These are phyloP conservation scores for Semnornis frantzii DNA, from an alignment of 2,113 vertebrate species.

Conservation along the genomic window DNA sequence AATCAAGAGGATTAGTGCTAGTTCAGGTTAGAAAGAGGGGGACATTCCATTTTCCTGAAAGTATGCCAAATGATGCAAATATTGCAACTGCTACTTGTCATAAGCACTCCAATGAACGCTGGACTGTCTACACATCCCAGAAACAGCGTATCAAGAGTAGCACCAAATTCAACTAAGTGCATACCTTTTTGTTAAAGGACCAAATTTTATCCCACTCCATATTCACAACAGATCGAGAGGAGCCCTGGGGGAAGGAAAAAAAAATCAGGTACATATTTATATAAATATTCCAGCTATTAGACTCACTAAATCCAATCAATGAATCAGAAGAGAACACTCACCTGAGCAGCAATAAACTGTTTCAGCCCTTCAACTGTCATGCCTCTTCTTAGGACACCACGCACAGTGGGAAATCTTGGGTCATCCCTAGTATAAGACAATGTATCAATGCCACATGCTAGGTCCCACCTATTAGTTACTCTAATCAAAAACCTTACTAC, in stretches of 20 bases:
- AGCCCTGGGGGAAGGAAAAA: slow-evolving; percentile 79
- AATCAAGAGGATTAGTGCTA: slow-evolving; percentile 53
- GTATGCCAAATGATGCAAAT: slow-evolving; percentile 61
- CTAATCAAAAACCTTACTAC: not conserved
- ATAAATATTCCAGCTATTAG: not conserved
- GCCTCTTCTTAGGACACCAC: slow-evolving; percentile 94
- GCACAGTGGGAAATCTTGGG: slow-evolving; percentile 96
- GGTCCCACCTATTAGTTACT: not conserved
- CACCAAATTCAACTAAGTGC: not conserved
- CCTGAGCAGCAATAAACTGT: slow-evolving; percentile 98
- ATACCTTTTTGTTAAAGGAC: slow-evolving; percentile 99
- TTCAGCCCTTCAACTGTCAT: slow-evolving; percentile 98
- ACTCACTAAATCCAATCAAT: not conserved
- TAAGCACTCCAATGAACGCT: slow-evolving; percentile 51
- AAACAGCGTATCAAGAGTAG: not conserved
- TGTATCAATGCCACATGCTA: rapidly evolving
- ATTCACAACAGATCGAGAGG: slow-evolving; percentile 96
- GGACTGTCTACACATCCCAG: slow-evolving; percentile 2
- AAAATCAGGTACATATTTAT: not conserved
- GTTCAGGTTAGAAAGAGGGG: slow-evolving; percentile 37
- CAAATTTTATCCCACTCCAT: slow-evolving; percentile 99
- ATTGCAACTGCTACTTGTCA: slow-evolving; percentile 48
- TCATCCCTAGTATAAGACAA: slow-evolving; percentile 85
- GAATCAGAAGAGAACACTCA: slow-evolving; percentile 45
- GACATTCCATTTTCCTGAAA: slow-evolving; percentile 82